Percentiles rank a stretch among this genome's conserved stretches.
Evolutionary conservation across 2,888 invertebrate genomes (phyloP).

Genomic region (Gastracanthus pulcherrimus): DNA sequence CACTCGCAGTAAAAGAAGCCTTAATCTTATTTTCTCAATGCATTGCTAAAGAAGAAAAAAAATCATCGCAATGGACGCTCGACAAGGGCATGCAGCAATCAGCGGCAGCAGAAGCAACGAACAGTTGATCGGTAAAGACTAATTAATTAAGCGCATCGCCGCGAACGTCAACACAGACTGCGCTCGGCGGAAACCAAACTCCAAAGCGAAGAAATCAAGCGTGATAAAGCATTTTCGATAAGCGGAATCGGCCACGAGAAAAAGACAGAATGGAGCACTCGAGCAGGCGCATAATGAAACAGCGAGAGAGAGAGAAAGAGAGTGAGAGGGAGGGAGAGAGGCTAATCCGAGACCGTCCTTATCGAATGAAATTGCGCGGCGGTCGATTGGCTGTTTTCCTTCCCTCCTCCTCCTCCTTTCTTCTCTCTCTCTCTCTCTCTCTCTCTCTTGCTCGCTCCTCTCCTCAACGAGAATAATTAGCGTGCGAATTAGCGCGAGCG

Average conservation of each 20-base stretch:
- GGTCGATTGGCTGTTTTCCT: conserved; percentile 27
- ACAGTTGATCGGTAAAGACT: background rate
- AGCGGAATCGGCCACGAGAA: background rate
- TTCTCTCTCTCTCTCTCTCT: too few species aligned
- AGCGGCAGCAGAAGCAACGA: too few species aligned
- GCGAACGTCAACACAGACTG: background rate
- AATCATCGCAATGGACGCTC: background rate
- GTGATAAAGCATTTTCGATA: background rate
- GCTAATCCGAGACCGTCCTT: background rate
- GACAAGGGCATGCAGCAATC: too few species aligned
- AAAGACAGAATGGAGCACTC: background rate
- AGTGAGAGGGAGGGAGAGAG: too few species aligned
- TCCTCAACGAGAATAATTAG: conserved; percentile 40
- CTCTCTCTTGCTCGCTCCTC: too few species aligned
- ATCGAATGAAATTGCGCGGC: conserved; percentile 30
- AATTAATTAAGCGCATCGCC: background rate
- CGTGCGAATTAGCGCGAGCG: conserved; percentile 27
- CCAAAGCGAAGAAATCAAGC: background rate
- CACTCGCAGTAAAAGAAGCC: too few species aligned
- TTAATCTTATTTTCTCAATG: too few species aligned
- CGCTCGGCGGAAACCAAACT: background rate
- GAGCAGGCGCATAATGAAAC: too few species aligned
- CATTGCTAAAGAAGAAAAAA: background rate
- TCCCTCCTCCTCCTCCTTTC: background rate
- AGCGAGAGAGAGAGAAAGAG: too few species aligned